Conservation (phyloP, 2,113 vertebrate species). For the Acrocephalus kingi region DNA sequence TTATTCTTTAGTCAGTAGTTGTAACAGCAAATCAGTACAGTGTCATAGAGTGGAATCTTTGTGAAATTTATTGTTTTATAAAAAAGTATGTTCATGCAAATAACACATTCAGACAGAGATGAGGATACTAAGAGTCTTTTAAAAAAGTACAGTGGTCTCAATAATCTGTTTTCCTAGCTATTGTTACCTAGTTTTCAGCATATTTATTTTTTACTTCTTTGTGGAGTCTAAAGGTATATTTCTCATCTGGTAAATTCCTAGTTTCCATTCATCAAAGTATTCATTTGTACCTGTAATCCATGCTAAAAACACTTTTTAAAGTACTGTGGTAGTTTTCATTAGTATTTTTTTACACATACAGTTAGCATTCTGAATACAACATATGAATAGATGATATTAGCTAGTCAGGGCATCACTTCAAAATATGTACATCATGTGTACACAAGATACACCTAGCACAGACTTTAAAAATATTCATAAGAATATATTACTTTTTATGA, state of each 20-base stretch:
- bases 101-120: neutral
- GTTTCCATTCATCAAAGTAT: neutral
- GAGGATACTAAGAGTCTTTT: neutral
- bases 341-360: neutral
- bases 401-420: neutral
- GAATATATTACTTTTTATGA: neutral
- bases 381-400: neutral
- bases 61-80: neutral
- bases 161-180: neutral
- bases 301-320: neutral
- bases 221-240: neutral
- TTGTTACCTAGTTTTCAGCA: neutral
- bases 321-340: neutral
- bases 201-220: neutral
- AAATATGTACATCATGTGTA: neutral
- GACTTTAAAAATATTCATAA: neutral
- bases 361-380: neutral
- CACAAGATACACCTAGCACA: neutral
- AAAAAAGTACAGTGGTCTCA: neutral
- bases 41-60: neutral
- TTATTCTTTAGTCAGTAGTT: conserved; percentile 1
- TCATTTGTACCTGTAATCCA: neutral
- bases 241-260: neutral
- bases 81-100: neutral
- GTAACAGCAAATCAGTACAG: neutral